Conservation (phyloP, 2,888 invertebrate genomes). For the Plebejus melissa region DNA sequence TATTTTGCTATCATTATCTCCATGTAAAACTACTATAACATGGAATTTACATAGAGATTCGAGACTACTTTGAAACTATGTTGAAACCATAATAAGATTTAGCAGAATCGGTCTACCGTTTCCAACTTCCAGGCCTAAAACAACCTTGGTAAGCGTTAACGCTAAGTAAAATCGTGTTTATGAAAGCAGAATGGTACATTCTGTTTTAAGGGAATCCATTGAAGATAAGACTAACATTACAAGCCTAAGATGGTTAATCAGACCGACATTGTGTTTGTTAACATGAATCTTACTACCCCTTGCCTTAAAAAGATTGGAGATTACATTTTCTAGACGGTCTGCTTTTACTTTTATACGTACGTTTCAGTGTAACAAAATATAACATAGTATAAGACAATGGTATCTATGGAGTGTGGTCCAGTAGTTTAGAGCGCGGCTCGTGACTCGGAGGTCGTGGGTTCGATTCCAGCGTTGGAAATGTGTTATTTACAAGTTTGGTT, state of each 20-base stretch:
- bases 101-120: neutral
- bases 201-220: constrained; percentile 25
- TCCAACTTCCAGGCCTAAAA: neutral
- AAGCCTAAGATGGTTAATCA: constrained; percentile 22
- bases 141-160: constrained; percentile 1
- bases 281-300: constrained; percentile 14
- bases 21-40: too few species aligned
- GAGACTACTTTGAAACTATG: neutral
- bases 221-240: constrained; percentile 16
- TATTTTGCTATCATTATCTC: too few species aligned
- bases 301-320: constrained; percentile 6
- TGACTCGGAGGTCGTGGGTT: too few species aligned
- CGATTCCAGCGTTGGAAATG: too few species aligned
- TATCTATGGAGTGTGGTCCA: too few species aligned
- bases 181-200: constrained; percentile 11
- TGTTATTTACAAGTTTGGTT: too few species aligned
- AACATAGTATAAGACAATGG: neutral
- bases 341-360: neutral
- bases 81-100: neutral
- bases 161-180: constrained; percentile 2
- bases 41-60: neutral
- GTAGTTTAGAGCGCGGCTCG: too few species aligned
- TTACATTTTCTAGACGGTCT: neutral
- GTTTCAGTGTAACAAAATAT: neutral
- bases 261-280: constrained; percentile 23